These are phyloP conservation scores for Pissodes strobi DNA, from an alignment of 1,140 invertebrate species.

Conservation along the genomic window DNA sequence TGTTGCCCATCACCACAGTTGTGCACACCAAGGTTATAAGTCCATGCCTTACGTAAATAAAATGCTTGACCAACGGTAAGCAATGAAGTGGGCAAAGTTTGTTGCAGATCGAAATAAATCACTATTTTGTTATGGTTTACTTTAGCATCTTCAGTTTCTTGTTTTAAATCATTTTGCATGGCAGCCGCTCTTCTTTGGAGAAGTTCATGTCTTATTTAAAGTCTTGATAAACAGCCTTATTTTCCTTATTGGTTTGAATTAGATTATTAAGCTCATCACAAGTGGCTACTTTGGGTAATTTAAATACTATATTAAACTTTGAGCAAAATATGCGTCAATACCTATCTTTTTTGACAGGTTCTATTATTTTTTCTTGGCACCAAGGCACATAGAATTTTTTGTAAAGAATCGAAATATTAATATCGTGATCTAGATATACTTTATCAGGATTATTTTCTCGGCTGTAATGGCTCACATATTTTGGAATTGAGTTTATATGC, in stretches of 20 bases:
- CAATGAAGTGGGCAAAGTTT: not conserved
- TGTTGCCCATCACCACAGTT: not conserved
- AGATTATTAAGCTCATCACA: conserved; percentile 13
- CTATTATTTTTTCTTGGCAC: conserved; percentile 20
- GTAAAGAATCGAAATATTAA: conserved; percentile 13
- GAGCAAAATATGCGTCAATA: conserved; percentile 16
- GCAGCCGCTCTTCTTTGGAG: conserved; percentile 14
- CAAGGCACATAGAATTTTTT: conserved; percentile 13
- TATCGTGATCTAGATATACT: too few relatives aligned
- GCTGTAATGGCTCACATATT: too few relatives aligned
- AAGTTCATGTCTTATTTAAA: conserved; percentile 8
- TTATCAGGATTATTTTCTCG: too few relatives aligned
- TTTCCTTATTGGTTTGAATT: too few relatives aligned
- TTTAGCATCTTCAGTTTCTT: too few relatives aligned
- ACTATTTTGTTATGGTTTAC: not conserved
- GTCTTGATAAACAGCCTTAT: not conserved
- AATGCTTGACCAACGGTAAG: conserved; percentile 11
- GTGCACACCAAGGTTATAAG: too few relatives aligned
- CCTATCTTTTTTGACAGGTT: conserved; percentile 8
- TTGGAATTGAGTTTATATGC: too few relatives aligned
- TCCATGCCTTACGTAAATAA: conserved; percentile 10
- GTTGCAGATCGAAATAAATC: not conserved
- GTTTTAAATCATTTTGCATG: too few relatives aligned
- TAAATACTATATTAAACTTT: conserved; percentile 24
- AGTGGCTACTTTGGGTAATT: conserved; percentile 18